Conservation (phyloP, 2,888 invertebrate species). For the Cepaea hortensis region DNA sequence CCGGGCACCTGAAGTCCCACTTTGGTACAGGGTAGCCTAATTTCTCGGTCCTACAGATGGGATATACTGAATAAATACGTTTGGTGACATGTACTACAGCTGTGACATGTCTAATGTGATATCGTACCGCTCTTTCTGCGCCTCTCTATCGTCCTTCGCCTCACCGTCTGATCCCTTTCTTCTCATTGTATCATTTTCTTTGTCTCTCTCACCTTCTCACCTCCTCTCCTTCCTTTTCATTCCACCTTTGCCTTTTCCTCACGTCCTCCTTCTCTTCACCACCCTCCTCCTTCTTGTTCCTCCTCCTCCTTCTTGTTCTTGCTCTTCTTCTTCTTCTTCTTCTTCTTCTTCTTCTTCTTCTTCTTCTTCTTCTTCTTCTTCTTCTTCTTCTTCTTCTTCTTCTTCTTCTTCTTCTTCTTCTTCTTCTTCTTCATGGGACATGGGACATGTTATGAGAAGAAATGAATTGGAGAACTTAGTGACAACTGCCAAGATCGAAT, state of each 20-base stretch:
- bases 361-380: not conserved
- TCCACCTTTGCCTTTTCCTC: not conserved
- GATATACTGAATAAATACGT: not conserved
- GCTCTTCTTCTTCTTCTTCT: not conserved
- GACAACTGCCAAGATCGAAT: no score
- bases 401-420: not conserved
- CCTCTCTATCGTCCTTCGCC: no score
- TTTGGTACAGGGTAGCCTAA: constrained; percentile 69
- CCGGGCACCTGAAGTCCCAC: constrained; percentile 72
- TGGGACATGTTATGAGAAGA: not conserved
- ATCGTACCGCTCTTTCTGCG: no score
- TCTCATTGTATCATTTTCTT: no score
- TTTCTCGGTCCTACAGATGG: constrained; percentile 70
- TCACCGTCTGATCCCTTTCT: no score
- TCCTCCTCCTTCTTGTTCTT: not conserved
- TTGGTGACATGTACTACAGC: no score
- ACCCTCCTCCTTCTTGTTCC: not conserved
- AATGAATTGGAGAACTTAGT: no score
- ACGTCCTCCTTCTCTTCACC: not conserved
- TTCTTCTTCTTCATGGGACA: not conserved
- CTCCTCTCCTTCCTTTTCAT: not conserved
- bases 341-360: constrained; percentile 4
- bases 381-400: constrained; percentile 1
- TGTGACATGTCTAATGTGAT: no score
- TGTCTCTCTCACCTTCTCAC: not conserved